A percentile compares a stretch with the other conserved stretches of the same genome.
Conservation (phyloP, 2,888 invertebrate genomes). For the Macrosoma leucophasiata region DNA sequence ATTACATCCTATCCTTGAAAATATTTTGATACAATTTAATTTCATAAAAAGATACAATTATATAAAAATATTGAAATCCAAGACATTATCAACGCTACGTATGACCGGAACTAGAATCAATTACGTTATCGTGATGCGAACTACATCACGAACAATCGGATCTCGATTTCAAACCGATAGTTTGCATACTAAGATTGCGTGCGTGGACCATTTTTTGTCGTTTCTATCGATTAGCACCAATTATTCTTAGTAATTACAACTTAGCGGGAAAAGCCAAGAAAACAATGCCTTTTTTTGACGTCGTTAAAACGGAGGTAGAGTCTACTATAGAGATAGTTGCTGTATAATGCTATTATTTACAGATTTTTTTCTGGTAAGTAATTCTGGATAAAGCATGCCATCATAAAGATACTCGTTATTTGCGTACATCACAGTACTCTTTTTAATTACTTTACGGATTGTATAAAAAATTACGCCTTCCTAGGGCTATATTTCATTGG, state of each 20-base stretch:
- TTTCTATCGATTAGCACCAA: conserved; percentile 58
- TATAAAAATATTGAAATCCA: neutral
- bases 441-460: too few species aligned
- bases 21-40: neutral
- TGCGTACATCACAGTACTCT: too few species aligned
- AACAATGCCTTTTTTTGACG: conserved; percentile 43
- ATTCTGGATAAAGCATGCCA: too few species aligned
- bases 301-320: too few species aligned
- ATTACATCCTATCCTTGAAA: too few species aligned
- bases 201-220: conserved; percentile 25
- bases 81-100: conserved; percentile 1
- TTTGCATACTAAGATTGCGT: conserved; percentile 34
- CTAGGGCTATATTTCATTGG: too few species aligned
- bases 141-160: conserved; percentile 25
- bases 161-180: conserved; percentile 25
- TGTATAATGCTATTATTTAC: too few species aligned
- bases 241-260: conserved; percentile 48
- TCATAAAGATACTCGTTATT: too few species aligned
- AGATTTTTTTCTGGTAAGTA: too few species aligned
- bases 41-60: neutral
- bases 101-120: conserved; percentile 28
- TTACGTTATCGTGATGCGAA: conserved; percentile 27
- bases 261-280: conserved; percentile 46
- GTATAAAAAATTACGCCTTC: too few species aligned
- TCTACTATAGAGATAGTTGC: too few species aligned